Percentiles rank a stretch among this genome's conserved stretches.
phyloP scores from a whole-genome alignment of 2,888 invertebrate genomes.

The Orchestes rusci region DNA sequence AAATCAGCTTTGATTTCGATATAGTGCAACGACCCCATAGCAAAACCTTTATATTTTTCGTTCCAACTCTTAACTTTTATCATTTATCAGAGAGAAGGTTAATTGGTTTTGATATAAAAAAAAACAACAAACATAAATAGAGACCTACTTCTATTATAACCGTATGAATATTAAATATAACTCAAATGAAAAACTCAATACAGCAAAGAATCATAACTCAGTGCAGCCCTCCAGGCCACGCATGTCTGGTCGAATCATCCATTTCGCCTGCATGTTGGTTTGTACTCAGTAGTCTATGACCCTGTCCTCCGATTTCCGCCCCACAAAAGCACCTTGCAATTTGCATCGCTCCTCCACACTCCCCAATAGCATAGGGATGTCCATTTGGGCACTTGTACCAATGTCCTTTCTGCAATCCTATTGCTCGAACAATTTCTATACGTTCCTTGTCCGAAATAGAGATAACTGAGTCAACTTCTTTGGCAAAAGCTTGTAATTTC shows the following conservation, averaged over 20 bases:
- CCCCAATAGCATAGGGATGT: slow-evolving; percentile 58
- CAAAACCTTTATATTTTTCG: no score
- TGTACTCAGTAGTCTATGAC: slow-evolving; percentile 44
- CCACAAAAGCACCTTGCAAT: slow-evolving; percentile 50
- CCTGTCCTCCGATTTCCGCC: slow-evolving; percentile 48
- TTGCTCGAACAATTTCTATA: slow-evolving; percentile 50
- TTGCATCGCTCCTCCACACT: slow-evolving; percentile 60
- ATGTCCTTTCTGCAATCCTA: slow-evolving; percentile 51
- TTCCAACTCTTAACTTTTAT: no score
- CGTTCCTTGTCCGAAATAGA: slow-evolving; percentile 20
- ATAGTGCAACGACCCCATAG: no score
- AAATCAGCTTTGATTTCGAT: no score
- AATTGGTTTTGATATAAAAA: no score
- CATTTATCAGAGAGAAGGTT: no score
- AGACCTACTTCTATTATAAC: no score
- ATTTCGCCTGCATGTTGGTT: slow-evolving; percentile 50
- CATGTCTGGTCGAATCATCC: slow-evolving; percentile 47
- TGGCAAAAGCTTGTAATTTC: slow-evolving; percentile 10
- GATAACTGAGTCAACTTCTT: slow-evolving; percentile 3
- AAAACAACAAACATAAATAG: no score
- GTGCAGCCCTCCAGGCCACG: slow-evolving; percentile 44
- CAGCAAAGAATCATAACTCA: no score
- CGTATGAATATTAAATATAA: no score
- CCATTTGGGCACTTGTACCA: slow-evolving; percentile 70
- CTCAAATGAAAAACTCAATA: no score